Evolutionary conservation across 2,888 invertebrate species (phyloP).

Genomic region (Pyrgus malvae): DNA sequence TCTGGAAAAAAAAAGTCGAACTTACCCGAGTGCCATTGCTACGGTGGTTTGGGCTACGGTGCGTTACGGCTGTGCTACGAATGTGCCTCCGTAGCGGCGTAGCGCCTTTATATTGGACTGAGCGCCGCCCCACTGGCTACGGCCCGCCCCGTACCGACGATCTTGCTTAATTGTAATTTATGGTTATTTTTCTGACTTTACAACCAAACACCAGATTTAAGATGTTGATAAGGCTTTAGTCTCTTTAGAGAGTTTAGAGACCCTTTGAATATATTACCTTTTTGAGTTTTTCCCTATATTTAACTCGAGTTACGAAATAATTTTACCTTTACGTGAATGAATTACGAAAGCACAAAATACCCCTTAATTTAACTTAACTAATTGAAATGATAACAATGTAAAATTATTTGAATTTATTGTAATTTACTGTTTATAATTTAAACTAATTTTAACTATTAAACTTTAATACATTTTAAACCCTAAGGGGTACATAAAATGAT

Average conservation of each 20-base stretch:
- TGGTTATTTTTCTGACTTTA: slow-evolving; percentile 23
- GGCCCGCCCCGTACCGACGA: slow-evolving; percentile 44
- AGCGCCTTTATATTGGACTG: slow-evolving; percentile 59
- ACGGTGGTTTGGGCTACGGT: slow-evolving; percentile 31
- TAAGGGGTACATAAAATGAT: no score
- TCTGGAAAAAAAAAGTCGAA: slow-evolving; percentile 15
- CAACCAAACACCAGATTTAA: slow-evolving; percentile 3
- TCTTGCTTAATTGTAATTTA: slow-evolving; percentile 29
- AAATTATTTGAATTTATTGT: no score
- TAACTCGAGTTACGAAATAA: no score
- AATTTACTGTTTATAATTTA: no score
- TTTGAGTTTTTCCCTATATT: background rate
- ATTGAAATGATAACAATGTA: no score
- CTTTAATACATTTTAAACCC: no score
- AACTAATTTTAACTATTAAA: no score
- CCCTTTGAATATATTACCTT: background rate
- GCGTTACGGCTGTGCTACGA: slow-evolving; percentile 46
- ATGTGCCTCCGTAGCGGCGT: slow-evolving; percentile 33
- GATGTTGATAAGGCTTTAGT: background rate
- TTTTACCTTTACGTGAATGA: no score
- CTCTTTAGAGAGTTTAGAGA: background rate
- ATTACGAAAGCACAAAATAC: no score
- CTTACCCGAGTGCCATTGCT: slow-evolving; percentile 54
- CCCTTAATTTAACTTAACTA: no score
- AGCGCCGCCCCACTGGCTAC: slow-evolving; percentile 44